Percentiles rank a stretch among this genome's conserved stretches.
phyloP scores from a whole-genome alignment of 2,113 vertebrate genomes.

The Rhinichthys klamathensis region DNA sequence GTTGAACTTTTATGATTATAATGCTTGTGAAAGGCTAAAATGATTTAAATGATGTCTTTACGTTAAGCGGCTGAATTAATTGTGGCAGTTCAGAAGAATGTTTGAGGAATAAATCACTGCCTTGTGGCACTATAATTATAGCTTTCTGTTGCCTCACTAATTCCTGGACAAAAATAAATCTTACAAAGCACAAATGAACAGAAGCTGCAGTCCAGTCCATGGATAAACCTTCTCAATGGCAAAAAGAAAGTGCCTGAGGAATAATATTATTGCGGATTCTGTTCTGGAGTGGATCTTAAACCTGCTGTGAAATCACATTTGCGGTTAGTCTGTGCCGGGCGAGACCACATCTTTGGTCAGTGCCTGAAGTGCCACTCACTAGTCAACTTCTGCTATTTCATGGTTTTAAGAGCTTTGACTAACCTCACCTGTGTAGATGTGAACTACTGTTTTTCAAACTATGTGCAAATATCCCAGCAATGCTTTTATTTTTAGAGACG shows the following conservation, averaged over 20 bases:
- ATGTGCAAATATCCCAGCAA: neutral
- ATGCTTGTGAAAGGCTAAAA: neutral
- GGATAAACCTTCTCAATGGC: conserved; percentile 2
- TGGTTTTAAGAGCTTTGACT: neutral
- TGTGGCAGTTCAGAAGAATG: neutral
- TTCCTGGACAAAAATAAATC: conserved; percentile 5
- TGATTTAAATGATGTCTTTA: neutral
- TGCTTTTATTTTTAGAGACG: neutral
- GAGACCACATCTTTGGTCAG: neutral
- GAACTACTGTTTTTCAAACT: neutral
- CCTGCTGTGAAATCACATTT: conserved; percentile 45
- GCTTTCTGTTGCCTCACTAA: conserved; percentile 3
- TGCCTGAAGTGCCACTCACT: conserved; percentile 5
- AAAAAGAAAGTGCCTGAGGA: conserved; percentile 23
- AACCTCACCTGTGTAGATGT: neutral
- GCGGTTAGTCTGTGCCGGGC: neutral
- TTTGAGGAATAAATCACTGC: neutral
- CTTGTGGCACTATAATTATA: neutral
- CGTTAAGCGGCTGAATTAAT: neutral
- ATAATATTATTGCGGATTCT: neutral
- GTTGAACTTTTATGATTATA: neutral
- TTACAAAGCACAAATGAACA: neutral
- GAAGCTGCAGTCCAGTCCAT: conserved; percentile 1
- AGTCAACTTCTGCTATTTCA: neutral
- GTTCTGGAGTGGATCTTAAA: conserved; percentile 15